Evolutionary conservation across 2,888 invertebrate species (phyloP).

Genomic region (Hemicrepidius hirtus): DNA sequence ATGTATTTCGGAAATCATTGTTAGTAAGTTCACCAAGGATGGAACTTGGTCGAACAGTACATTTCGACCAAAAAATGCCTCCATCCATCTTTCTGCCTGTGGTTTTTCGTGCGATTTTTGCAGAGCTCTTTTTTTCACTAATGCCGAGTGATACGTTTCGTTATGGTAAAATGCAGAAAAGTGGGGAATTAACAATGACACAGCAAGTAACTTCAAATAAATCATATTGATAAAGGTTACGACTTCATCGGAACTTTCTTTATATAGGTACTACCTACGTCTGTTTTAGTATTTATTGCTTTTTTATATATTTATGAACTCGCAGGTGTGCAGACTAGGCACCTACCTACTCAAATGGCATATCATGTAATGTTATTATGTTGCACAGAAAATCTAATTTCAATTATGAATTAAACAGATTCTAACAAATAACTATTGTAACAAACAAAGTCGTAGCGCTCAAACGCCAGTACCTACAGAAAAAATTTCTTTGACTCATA

Average conservation of each 20-base stretch:
- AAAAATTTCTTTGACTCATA: too few species aligned
- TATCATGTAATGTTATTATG: too few species aligned
- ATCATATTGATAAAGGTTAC: background rate
- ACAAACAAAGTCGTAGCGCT: too few species aligned
- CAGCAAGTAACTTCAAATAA: background rate
- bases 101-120: slow-evolving; percentile 70
- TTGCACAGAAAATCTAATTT: too few species aligned
- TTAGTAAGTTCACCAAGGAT: slow-evolving; percentile 78
- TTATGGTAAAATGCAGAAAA: background rate
- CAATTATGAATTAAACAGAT: too few species aligned
- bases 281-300: slow-evolving; percentile 9
- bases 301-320: slow-evolving; percentile 8
- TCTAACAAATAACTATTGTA: too few species aligned
- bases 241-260: background rate
- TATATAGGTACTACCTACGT: background rate
- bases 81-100: slow-evolving; percentile 66
- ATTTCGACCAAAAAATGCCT: slow-evolving; percentile 63
- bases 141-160: background rate
- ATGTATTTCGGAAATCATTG: slow-evolving; percentile 77
- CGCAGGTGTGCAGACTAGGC: slow-evolving; percentile 6
- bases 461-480: too few species aligned
- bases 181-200: background rate
- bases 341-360: too few species aligned
- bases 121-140: slow-evolving; percentile 63
- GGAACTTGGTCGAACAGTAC: slow-evolving; percentile 72